phyloP scores from a whole-genome alignment of 2,888 invertebrate genomes.

The Drosophila macrospina region DNA sequence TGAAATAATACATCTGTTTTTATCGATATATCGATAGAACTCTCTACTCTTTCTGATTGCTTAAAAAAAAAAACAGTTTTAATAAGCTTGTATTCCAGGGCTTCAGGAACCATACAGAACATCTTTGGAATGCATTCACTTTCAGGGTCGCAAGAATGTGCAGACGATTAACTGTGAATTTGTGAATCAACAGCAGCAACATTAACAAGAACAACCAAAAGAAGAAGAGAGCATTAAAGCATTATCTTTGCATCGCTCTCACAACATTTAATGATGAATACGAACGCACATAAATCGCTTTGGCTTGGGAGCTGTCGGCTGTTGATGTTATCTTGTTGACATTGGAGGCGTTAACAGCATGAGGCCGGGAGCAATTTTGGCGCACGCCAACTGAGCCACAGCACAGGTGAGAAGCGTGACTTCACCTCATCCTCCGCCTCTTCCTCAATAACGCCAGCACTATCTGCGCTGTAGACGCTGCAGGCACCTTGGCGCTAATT shows the following conservation, averaged over 20 bases:
- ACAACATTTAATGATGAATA: constrained; percentile 77
- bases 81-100: not conserved
- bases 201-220: constrained; percentile 27
- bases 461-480: constrained; percentile 11
- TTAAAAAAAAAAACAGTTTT: not conserved
- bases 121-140: too few relatives aligned
- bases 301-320: constrained; percentile 39
- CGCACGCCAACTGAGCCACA: constrained; percentile 59
- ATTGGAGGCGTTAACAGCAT: constrained; percentile 65
- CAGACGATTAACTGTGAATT: constrained; percentile 74
- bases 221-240: constrained; percentile 15
- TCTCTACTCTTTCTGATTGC: too few relatives aligned
- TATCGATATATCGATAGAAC: too few relatives aligned
- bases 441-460: too few relatives aligned
- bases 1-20: too few relatives aligned
- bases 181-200: constrained; percentile 50
- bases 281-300: constrained; percentile 73
- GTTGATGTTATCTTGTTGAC: constrained; percentile 47
- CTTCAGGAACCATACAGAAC: not conserved
- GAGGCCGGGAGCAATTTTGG: constrained; percentile 65
- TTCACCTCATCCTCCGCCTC: not conserved
- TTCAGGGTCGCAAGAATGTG: not conserved
- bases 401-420: constrained; percentile 47
- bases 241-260: constrained; percentile 63
- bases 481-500: constrained; percentile 74